A percentile compares a stretch with the other conserved stretches of the same genome.
Conservation (phyloP, 2,113 vertebrate genomes). For the Corythoichthys intestinalis region DNA sequence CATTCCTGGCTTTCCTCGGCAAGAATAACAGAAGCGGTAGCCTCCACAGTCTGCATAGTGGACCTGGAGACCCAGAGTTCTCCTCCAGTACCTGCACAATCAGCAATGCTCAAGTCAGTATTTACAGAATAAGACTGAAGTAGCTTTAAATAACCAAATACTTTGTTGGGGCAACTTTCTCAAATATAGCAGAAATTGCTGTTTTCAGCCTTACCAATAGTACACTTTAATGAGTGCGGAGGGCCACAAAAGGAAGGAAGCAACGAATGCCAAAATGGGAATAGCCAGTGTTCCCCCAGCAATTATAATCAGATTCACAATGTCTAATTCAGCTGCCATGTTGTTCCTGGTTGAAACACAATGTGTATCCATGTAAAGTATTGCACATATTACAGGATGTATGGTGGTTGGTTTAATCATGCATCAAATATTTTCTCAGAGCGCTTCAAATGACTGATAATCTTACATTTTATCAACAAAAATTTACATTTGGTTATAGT, state of each 20-base stretch:
- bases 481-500: not conserved
- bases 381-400: not conserved
- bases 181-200: not conserved
- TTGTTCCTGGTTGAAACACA: constrained; percentile 7
- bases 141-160: not conserved
- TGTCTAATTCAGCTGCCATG: constrained; percentile 81
- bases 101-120: not conserved
- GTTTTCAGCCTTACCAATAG: constrained; percentile 81
- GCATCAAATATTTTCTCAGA: not conserved
- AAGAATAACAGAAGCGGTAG: constrained; percentile 91
- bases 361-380: not conserved
- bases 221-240: constrained; percentile 89
- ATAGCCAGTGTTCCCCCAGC: constrained; percentile 83
- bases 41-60: constrained; percentile 77
- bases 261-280: constrained; percentile 89
- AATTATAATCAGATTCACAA: constrained; percentile 87
- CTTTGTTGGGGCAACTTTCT: not conserved
- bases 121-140: not conserved
- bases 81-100: constrained; percentile 89
- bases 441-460: not conserved
- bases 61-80: constrained; percentile 88
- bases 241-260: constrained; percentile 90
- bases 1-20: constrained; percentile 82
- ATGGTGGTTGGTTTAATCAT: not conserved
- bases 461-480: not conserved